A percentile compares a stretch with the other conserved stretches of the same genome.
phyloP scores from a whole-genome alignment of 2,797 vertebrate species.

The Gallirallus australis region DNA sequence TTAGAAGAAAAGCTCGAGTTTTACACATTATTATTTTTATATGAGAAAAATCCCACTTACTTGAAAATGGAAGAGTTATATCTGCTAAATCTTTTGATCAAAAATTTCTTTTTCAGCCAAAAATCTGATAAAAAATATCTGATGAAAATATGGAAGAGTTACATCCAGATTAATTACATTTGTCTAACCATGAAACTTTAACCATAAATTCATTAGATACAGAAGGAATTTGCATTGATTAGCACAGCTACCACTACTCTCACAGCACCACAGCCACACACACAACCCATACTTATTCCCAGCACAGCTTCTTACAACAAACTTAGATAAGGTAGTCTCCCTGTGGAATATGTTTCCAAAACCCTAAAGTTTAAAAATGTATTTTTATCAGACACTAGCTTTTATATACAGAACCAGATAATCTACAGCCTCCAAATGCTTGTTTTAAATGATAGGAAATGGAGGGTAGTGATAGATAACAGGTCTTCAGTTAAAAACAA shows the following conservation, averaged over 20 bases:
- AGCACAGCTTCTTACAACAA: not conserved
- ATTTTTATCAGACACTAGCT: not conserved
- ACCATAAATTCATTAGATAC: not conserved
- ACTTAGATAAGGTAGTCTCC: not conserved
- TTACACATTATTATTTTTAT: not conserved
- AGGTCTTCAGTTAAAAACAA: not conserved
- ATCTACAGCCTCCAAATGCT: not conserved
- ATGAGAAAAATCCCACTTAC: not conserved
- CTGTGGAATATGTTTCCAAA: not conserved
- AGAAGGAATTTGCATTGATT: not conserved
- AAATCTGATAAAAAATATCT: not conserved
- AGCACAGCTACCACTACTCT: not conserved
- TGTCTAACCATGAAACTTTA: not conserved
- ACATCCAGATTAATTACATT: not conserved
- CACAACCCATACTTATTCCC: not conserved
- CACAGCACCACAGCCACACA: not conserved
- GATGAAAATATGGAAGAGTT: not conserved
- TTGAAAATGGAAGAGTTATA: not conserved
- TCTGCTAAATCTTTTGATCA: not conserved
- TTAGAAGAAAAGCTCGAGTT: not conserved
- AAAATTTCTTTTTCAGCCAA: not conserved
- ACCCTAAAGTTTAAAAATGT: not conserved
- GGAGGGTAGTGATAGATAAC: not conserved
- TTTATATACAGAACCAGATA: not conserved
- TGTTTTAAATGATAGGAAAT: not conserved